A percentile compares a stretch with the other conserved stretches of the same genome.
phyloP scores from a whole-genome alignment of 2,113 vertebrate species.

The Edolisoma coerulescens region DNA sequence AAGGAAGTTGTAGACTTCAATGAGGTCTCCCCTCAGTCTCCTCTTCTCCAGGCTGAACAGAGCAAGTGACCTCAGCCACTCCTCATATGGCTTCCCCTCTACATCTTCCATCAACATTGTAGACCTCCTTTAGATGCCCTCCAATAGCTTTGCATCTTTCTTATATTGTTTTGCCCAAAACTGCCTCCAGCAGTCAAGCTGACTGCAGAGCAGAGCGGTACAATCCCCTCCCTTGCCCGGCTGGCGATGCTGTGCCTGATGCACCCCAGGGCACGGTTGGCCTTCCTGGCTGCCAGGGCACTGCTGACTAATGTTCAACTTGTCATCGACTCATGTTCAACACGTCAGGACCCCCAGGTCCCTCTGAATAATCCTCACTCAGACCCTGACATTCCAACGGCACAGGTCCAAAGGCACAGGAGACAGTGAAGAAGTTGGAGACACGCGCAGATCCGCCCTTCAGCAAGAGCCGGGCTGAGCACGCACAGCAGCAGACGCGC shows the following conservation, averaged over 20 bases:
- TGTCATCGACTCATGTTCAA: rapidly evolving
- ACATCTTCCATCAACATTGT: not conserved
- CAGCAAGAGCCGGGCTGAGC: rapidly evolving
- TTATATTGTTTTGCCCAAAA: not conserved
- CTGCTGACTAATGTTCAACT: not conserved
- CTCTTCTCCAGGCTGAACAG: not conserved
- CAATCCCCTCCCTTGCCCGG: rapidly evolving
- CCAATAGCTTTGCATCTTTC: not conserved
- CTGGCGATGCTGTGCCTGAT: not conserved
- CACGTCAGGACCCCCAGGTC: rapidly evolving
- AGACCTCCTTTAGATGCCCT: not conserved
- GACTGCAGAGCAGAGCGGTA: rapidly evolving
- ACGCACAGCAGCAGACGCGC: rapidly evolving
- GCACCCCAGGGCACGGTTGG: rapidly evolving
- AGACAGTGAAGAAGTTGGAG: too few relatives aligned
- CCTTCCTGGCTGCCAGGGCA: not conserved
- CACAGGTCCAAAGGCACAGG: rapidly evolving
- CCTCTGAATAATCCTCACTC: not conserved
- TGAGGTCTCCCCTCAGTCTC: not conserved
- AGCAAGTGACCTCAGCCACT: not conserved
- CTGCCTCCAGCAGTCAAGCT: rapidly evolving
- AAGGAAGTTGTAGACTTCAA: not conserved
- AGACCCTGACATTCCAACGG: rapidly evolving
- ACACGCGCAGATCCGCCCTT: rapidly evolving
- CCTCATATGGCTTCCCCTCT: rapidly evolving